Base-by-base conservation (phyloP, 2,797 vertebrate genomes). In the Anguilla megastoma region DNA sequence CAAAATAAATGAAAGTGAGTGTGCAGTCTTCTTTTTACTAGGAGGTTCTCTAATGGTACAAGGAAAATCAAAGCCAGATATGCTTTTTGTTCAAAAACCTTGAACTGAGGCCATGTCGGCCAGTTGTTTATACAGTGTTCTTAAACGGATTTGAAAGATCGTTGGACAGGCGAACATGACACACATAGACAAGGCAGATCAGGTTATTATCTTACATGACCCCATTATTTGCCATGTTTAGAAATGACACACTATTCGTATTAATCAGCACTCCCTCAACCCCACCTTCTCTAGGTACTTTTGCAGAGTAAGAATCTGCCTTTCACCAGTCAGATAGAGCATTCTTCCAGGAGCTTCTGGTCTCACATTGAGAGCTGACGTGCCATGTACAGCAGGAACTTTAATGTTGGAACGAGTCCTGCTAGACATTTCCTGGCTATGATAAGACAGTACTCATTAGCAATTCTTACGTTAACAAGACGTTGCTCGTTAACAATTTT, bases 401-500 rank as follows among this genome's bases (percentile, higher is more conserved):
- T 89, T 92, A 90, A 91, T 85, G 87, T 87, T 95, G 94, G 94
- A 93, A 95, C 91, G 90, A 93, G 92, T 90, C 90, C 90, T 92
- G 90, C 76, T 86, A 66, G 4, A 10, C 69, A 30, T 30, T 74
- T 33, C 27, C 69, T 30, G 69, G 18, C 60, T 66, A 18, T 36
- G 30, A 14, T 74, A 21, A 74, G 69, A 14, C 12, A 30, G 66
- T 74, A 74, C 69, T 74, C 69, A 74, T 1, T 30, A 3, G 12
- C 4, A 74, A 74, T 16, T 16, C 30, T 74, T 36, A 3, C 30
- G 8, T 56, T 16, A 45, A 45, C 41, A 21, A 74, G 69, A 14
- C 12, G 10, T n/a, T 74, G 33, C 69, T 74, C 69, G 33, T 1
- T 30, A 12, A 33, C 4, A 74, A 74, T 16, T 16, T 8, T 74